Evolutionary conservation across 2,888 invertebrate species (phyloP).

Genomic region (Deilephila porcellus): DNA sequence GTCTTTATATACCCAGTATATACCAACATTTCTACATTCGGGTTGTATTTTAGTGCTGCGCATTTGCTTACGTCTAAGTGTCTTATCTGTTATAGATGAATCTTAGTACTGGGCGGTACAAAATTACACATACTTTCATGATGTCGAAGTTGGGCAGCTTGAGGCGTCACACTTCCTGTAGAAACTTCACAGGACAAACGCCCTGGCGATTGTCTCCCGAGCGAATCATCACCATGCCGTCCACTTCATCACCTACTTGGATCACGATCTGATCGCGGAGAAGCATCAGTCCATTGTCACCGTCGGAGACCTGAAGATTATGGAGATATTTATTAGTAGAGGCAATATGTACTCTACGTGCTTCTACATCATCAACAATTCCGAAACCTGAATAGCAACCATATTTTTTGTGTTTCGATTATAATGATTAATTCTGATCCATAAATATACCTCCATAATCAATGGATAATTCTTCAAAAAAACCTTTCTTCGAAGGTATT

Average conservation of each 20-base stretch:
- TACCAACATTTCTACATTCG: no score
- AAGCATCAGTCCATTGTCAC: conserved; percentile 91
- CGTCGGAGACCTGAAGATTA: conserved; percentile 92
- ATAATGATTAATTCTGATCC: no score
- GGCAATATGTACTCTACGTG: background rate
- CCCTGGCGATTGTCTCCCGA: conserved; percentile 97
- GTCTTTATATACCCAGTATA: no score
- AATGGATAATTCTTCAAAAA: no score
- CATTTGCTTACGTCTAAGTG: no score
- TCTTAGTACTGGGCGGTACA: background rate
- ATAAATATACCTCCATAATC: no score
- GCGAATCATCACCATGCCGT: conserved; percentile 97
- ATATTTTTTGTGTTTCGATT: no score
- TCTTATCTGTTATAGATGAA: background rate
- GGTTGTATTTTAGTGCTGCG: no score
- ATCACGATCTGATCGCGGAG: conserved; percentile 97
- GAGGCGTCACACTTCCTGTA: conserved; percentile 96
- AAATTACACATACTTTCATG: conserved; percentile 56
- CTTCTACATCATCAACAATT: no score
- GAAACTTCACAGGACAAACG: conserved; percentile 96
- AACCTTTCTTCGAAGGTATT: no score
- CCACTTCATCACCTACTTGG: conserved; percentile 94
- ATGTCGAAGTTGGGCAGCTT: conserved; percentile 72
- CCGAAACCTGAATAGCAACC: no score
- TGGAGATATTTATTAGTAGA: background rate